Evolutionary conservation across 2,797 vertebrate genomes (phyloP).

Genomic region (Prionace glauca): DNA sequence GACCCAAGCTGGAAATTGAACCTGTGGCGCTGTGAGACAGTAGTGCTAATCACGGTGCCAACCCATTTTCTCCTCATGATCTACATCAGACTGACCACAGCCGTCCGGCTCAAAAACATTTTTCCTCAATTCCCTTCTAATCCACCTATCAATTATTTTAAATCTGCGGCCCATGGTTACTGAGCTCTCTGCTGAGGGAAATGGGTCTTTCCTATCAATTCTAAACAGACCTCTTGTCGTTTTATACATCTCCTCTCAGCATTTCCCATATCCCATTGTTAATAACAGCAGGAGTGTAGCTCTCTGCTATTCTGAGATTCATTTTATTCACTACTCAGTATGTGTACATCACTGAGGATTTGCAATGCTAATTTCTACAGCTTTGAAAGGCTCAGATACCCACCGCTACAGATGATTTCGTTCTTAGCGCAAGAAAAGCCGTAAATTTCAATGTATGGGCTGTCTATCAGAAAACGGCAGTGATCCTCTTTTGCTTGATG

Average conservation of each 20-base stretch:
- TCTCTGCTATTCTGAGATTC: background rate
- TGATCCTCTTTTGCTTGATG: accelerated
- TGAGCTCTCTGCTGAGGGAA: no score
- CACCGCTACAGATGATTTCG: background rate
- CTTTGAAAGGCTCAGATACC: background rate
- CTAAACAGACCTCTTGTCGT: no score
- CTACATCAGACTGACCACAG: no score
- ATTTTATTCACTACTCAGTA: no score
- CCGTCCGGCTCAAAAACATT: no score
- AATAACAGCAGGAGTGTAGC: background rate
- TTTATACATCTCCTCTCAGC: background rate
- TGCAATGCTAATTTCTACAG: background rate
- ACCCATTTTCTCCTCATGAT: background rate
- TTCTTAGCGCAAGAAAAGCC: background rate
- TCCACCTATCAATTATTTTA: no score
- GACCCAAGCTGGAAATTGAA: no score
- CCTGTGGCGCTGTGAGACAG: no score
- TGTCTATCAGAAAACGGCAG: background rate
- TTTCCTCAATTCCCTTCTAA: no score
- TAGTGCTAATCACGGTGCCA: background rate
- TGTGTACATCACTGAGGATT: background rate
- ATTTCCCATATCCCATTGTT: background rate
- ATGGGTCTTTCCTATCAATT: no score
- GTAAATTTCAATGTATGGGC: constrained; percentile 2
- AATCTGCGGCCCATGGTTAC: no score